These are phyloP conservation scores for Calypte anna DNA, from an alignment of 2,113 vertebrate species.

Conservation along the genomic window DNA sequence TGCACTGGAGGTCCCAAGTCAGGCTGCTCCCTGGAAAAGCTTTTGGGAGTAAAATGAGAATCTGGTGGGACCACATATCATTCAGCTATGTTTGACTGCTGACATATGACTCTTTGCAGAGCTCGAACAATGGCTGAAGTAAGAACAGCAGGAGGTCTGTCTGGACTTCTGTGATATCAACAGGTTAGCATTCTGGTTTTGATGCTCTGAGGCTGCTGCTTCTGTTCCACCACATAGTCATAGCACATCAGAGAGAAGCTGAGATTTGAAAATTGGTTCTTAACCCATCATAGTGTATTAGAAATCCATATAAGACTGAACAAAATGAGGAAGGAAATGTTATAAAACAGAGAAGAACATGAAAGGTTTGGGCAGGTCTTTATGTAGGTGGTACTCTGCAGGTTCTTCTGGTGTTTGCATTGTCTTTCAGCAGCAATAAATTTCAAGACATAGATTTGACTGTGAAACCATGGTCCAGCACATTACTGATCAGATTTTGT, in stretches of 20 bases:
- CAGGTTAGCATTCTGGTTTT: neutral
- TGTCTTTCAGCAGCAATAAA: neutral
- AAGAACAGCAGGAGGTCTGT: neutral
- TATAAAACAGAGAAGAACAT: neutral
- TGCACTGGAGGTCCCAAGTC: neutral
- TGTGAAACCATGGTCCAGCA: neutral
- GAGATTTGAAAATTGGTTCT: neutral
- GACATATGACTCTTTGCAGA: neutral
- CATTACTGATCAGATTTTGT: neutral
- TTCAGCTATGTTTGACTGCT: neutral
- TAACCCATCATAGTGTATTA: neutral
- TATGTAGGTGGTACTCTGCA: neutral
- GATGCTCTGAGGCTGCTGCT: neutral
- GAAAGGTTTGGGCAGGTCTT: neutral
- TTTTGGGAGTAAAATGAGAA: neutral
- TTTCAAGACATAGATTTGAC: neutral
- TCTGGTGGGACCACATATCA: neutral
- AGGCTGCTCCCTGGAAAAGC: neutral
- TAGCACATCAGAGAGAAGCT: neutral
- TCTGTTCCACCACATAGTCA: neutral
- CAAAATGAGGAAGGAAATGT: neutral
- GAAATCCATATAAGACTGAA: neutral
- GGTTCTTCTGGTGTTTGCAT: neutral
- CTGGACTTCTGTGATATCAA: neutral
- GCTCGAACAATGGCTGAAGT: neutral